phyloP scores from a whole-genome alignment of 2,888 invertebrate species.

The Drosophila borborema region DNA sequence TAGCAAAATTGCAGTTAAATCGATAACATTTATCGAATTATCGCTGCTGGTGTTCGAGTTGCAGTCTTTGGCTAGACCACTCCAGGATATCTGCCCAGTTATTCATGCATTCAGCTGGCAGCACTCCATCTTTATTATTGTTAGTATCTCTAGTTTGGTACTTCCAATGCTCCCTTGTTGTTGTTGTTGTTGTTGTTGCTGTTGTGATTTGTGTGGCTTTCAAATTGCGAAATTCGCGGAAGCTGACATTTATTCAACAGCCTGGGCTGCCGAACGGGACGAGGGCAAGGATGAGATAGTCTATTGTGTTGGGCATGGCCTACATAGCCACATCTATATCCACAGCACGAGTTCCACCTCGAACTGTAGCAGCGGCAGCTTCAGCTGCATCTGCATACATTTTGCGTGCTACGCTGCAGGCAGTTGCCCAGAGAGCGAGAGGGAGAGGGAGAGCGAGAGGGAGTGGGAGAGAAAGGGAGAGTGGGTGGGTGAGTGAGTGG shows the following conservation, averaged over 20 bases:
- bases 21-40: no score
- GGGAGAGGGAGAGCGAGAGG: neutral
- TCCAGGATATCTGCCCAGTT: neutral
- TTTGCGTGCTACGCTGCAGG: slow-evolving; percentile 48
- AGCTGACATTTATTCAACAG: slow-evolving; percentile 77
- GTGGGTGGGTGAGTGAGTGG: neutral
- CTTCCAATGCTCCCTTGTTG: slow-evolving; percentile 1
- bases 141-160: slow-evolving; percentile 24
- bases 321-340: slow-evolving; percentile 46
- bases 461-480: neutral
- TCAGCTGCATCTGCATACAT: slow-evolving; percentile 53
- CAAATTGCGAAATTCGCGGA: slow-evolving; percentile 78
- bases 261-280: neutral
- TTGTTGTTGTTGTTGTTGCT: slow-evolving; percentile 32
- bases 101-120: neutral
- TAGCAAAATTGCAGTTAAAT: no score
- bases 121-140: slow-evolving; percentile 6
- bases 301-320: slow-evolving; percentile 53
- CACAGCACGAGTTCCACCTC: slow-evolving; percentile 13
- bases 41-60: no score
- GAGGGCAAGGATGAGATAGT: slow-evolving; percentile 3
- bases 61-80: no score
- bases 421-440: slow-evolving; percentile 4
- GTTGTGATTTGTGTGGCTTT: slow-evolving; percentile 76
- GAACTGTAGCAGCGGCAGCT: neutral